Percentiles rank a stretch among this genome's conserved stretches.
Evolutionary conservation across 2,888 invertebrate species (phyloP).

Genomic region (Trissonchulus sp.): DNA sequence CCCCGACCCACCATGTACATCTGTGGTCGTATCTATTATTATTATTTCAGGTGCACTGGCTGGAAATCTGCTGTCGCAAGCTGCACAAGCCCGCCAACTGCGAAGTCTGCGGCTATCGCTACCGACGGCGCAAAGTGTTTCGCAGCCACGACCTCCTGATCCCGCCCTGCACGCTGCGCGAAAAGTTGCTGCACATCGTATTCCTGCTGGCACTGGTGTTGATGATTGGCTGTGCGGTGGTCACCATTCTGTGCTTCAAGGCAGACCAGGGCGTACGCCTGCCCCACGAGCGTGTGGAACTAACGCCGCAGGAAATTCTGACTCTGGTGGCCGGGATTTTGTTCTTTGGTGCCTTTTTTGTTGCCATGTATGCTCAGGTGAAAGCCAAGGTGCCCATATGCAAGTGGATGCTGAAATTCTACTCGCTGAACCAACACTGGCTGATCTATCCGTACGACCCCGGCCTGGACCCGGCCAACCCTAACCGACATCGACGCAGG

Average conservation of each 20-base stretch:
- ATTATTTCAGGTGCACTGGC: constrained; percentile 57
- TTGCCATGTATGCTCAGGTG: constrained; percentile 60
- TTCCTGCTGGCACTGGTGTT: constrained; percentile 57
- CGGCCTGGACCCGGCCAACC: not conserved
- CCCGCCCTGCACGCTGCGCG: constrained; percentile 56
- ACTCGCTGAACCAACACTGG: constrained; percentile 4
- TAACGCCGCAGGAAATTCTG: constrained; percentile 52
- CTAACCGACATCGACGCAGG: too few relatives aligned
- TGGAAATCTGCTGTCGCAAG: constrained; percentile 56
- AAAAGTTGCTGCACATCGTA: constrained; percentile 57
- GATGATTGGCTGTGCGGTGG: constrained; percentile 58
- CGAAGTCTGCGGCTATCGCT: constrained; percentile 59
- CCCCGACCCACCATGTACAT: too few relatives aligned
- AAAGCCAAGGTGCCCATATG: constrained; percentile 38
- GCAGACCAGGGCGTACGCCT: constrained; percentile 48
- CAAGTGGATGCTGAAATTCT: constrained; percentile 3
- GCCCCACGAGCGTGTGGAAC: constrained; percentile 34
- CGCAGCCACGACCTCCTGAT: constrained; percentile 57
- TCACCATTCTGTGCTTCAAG: constrained; percentile 58
- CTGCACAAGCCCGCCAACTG: constrained; percentile 57
- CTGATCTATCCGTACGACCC: not conserved
- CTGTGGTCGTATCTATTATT: too few relatives aligned
- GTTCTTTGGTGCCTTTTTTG: constrained; percentile 59
- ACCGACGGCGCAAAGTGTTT: constrained; percentile 57
- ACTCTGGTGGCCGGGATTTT: constrained; percentile 58